Base-by-base conservation (phyloP, 2,888 invertebrate genomes). In the Amiota minor region DNA sequence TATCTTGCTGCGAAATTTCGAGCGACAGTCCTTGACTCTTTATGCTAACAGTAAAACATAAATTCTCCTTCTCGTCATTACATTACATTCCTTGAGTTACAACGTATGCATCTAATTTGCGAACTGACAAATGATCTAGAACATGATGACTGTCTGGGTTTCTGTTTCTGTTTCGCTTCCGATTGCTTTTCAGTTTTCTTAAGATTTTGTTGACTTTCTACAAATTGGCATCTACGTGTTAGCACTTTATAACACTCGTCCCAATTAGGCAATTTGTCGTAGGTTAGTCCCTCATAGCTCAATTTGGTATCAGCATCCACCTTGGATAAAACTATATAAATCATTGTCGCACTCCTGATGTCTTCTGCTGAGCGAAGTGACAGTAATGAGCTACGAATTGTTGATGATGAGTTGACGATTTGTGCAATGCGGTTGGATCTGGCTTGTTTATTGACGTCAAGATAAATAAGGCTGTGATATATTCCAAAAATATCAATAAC, bases 341-440 rank as follows among this genome's bases (percentile, higher is more conserved):
- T 70, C 9, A 70, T 53, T 45, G 56, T 70, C 45, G 56, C 50
- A 45, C 56, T 70, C 70, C 20, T 55, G 1, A 56, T 45, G 45
- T 70, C 55, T 55, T 20, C 45, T 70, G 53, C 70, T 16, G 61
- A 11, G n/a, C 70, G 59, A 11, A 70, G 35, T 2, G 70, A 61
- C 4, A 70, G 46, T 35, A 69, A 55, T 35, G 69, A 69, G 10
- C 56, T 45, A 45, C 55, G 2, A 6, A 55, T 1, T 11, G 55
- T 18, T 11, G 55, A 6, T 1, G 16, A 6, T 1, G 55, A 6
- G n/a, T 55, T 18, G 18, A 55, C n/a, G 9, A 55, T n/a, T 2
- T n/a, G n/a, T n/a, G n/a, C 3, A 55, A 9, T 55, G 55, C 3
- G 1, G 9, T 1, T n/a, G 55, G 2, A n/a, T 55, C n/a, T 55